A percentile compares a stretch with the other conserved stretches of the same genome.
Conservation (phyloP, 2,113 vertebrate species). For the Lota lota region DNA sequence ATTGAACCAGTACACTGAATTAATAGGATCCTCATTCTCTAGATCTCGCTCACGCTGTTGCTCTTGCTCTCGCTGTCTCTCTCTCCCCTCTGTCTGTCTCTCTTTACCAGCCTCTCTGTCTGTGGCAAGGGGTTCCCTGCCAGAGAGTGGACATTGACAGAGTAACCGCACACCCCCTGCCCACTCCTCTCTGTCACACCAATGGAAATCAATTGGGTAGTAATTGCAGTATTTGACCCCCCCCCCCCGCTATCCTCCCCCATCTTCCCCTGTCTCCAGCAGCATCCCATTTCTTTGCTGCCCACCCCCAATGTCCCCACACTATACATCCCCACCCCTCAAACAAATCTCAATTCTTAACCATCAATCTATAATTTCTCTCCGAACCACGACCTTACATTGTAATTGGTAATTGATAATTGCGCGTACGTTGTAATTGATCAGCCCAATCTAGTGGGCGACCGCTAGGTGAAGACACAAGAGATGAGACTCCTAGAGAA, state of each 20-base stretch:
- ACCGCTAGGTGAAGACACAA: constrained; percentile 32
- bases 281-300: constrained; percentile 38
- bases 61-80: no score
- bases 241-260: constrained; percentile 6
- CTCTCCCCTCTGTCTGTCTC: constrained; percentile 1
- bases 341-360: neutral
- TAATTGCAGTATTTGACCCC: constrained; percentile 72
- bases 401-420: no score
- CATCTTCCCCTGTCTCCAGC: constrained; percentile 38
- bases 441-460: constrained; percentile 21
- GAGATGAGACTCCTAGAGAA: constrained; percentile 24
- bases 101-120: neutral
- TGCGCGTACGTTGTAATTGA: constrained; percentile 23
- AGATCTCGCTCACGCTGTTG: no score
- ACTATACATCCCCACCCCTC: neutral
- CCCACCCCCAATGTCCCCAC: constrained; percentile 22
- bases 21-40: no score
- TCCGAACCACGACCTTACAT: no score
- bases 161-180: constrained; percentile 54
- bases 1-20: no score
- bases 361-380: no score
- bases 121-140: constrained; percentile 47
- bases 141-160: constrained; percentile 65
- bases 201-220: constrained; percentile 71
- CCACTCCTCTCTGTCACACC: constrained; percentile 63